Base-by-base conservation (phyloP, 1,140 invertebrate genomes). In the Danaus melanippus region DNA sequence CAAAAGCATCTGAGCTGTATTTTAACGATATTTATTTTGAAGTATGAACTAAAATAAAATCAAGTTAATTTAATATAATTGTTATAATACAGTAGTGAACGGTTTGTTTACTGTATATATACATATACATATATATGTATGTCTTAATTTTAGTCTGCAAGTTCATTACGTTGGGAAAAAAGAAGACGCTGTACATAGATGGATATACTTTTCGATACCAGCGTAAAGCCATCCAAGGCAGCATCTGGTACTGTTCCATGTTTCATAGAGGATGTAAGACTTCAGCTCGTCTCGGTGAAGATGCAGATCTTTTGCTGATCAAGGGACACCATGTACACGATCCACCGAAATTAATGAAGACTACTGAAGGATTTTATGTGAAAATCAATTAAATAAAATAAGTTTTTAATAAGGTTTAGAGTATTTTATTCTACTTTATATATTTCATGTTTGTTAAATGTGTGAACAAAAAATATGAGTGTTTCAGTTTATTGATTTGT, bases 241-340 rank as follows among this genome's bases (percentile, higher is more conserved):
- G 41, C 4, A 50, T 50, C 40, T 50, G 49, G 49, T 42, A 50
- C 49, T 50, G 49, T 12, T 50, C 49, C 8, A 50, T 42, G 49
- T 50, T 42, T 41, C 49, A 50, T 12, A 42, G 49, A 42, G 49
- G 49, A 6, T 50, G 49, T 10, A 50, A 15, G 49, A 50, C 49
- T 10, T 8, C 40, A 15, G 49, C 49, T 32, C 40, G 12, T 50
- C n/a, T 42, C 10, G 40, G 10, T 32, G n/a, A 50, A 10, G 42
- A 56, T 1, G n/a, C 42, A 2, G 42, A 48, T 12, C 44, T 67
- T 1, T 1, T 60, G 8, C 42, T 51, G 12, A 17, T 60, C 1
- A 63, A 15, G 1, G 65, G 65, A 5, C 10, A 42, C 1, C 65
- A 67, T 21, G 42, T 39, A 9, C 65, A 67, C 9, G 43, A 42